Evolutionary conservation across 1,140 invertebrate species (phyloP).

Genomic region (Saccostrea glomerata): DNA sequence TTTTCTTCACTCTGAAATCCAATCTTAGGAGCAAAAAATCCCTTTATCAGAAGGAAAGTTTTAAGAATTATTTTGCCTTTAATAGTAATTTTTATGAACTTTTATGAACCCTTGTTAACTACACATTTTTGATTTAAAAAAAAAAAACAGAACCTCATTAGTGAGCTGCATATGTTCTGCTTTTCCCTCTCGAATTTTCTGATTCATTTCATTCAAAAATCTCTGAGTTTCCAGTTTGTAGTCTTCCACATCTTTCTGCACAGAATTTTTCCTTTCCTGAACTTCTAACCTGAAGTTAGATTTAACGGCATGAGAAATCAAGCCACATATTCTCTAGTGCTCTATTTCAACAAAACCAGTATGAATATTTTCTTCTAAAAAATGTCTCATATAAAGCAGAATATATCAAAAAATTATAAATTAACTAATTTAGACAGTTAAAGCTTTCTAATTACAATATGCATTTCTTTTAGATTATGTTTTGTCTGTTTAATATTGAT

Average conservation of each 20-base stretch:
- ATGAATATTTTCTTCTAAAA: not conserved
- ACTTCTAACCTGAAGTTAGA: constrained; percentile 65
- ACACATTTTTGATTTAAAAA: not conserved
- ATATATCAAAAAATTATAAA: not conserved
- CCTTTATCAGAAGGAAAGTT: too few species aligned
- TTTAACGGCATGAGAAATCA: not conserved
- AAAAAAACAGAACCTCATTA: constrained; percentile 70
- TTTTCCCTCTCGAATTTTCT: constrained; percentile 74
- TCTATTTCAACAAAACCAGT: not conserved
- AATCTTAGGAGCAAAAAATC: too few species aligned
- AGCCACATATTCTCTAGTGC: not conserved
- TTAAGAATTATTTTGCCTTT: too few species aligned
- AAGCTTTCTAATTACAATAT: too few species aligned
- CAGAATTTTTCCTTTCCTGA: constrained; percentile 69
- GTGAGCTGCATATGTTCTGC: constrained; percentile 70
- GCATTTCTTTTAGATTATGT: too few species aligned
- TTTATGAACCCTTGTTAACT: too few species aligned
- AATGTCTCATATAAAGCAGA: not conserved
- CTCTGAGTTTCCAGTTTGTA: constrained; percentile 69
- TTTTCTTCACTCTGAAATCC: too few species aligned
- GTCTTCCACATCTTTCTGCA: constrained; percentile 73
- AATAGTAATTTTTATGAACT: too few species aligned
- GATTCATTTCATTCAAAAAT: constrained; percentile 72
- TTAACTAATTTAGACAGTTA: too few species aligned
- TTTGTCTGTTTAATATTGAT: too few species aligned